Evolutionary conservation across 1,140 invertebrate species (phyloP).

Genomic region (Trichoplusia ni): DNA sequence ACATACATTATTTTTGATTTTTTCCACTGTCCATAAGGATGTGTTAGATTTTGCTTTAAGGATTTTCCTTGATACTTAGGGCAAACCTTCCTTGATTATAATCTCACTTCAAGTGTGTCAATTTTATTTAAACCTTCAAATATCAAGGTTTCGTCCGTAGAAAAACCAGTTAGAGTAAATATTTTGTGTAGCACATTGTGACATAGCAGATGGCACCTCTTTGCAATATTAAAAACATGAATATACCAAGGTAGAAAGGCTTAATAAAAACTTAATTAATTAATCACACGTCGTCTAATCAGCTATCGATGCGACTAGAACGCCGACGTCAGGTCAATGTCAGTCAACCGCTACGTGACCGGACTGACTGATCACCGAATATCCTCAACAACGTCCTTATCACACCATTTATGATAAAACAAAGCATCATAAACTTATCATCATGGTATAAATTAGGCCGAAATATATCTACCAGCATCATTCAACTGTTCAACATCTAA

Average conservation of each 20-base stretch:
- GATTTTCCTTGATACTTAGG: no score
- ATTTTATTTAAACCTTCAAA: no score
- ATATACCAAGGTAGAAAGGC: constrained; percentile 5
- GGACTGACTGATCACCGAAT: not conserved
- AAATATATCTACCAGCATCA: constrained; percentile 40
- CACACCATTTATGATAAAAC: constrained; percentile 69
- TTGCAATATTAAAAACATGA: not conserved
- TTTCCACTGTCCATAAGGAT: no score
- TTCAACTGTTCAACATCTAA: constrained; percentile 43
- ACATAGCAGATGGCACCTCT: no score
- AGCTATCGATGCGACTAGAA: not conserved
- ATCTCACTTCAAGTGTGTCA: no score
- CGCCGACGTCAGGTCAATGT: constrained; percentile 19
- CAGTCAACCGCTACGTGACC: constrained; percentile 20
- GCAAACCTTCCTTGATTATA: no score
- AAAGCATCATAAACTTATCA: constrained; percentile 65
- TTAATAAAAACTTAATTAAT: constrained; percentile 18
- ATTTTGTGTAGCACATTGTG: no score
- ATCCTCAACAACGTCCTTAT: constrained; percentile 40
- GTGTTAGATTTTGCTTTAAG: no score
- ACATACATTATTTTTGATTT: no score
- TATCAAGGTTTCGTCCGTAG: no score
- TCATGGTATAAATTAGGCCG: constrained; percentile 59
- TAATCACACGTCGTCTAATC: constrained; percentile 21
- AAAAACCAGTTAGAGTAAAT: no score